These are phyloP conservation scores for Drepana arcuata DNA, from an alignment of 1,140 invertebrate genomes.

Conservation along the genomic window DNA sequence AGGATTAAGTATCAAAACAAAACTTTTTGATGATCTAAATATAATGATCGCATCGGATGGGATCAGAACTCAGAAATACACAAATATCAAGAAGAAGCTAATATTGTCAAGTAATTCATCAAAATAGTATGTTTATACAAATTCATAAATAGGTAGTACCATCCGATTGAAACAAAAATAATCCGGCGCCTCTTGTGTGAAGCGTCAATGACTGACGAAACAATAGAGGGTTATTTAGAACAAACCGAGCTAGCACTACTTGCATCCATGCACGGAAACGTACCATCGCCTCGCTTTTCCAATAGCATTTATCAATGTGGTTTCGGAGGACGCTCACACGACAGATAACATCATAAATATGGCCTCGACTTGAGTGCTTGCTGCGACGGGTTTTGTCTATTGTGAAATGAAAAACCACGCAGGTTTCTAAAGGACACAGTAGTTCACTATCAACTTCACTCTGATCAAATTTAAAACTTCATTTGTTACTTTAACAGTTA, in stretches of 20 bases:
- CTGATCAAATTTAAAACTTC: slow-evolving; percentile 27
- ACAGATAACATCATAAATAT: slow-evolving; percentile 74
- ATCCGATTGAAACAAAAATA: slow-evolving; percentile 41
- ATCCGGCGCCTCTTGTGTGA: slow-evolving; percentile 51
- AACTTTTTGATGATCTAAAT: neutral
- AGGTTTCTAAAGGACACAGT: slow-evolving; percentile 28
- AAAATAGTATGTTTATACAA: no score
- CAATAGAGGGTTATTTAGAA: slow-evolving; percentile 40
- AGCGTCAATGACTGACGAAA: slow-evolving; percentile 54
- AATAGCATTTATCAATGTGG: slow-evolving; percentile 63
- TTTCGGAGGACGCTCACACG: slow-evolving; percentile 66
- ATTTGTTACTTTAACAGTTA: slow-evolving; percentile 22
- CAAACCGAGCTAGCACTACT: slow-evolving; percentile 6
- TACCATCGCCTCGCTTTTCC: slow-evolving; percentile 63
- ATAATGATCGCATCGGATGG: slow-evolving; percentile 8
- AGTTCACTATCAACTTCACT: slow-evolving; percentile 39
- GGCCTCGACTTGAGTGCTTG: slow-evolving; percentile 68
- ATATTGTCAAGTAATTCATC: no score
- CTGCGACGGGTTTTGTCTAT: slow-evolving; percentile 68
- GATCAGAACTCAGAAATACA: no score
- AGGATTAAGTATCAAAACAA: slow-evolving; percentile 17
- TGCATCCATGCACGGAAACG: slow-evolving; percentile 33
- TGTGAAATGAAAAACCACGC: slow-evolving; percentile 60
- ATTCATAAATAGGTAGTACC: no score
- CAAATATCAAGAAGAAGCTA: no score